Conservation (phyloP, 2,888 invertebrate species). For the Epinotia brunnichana region DNA sequence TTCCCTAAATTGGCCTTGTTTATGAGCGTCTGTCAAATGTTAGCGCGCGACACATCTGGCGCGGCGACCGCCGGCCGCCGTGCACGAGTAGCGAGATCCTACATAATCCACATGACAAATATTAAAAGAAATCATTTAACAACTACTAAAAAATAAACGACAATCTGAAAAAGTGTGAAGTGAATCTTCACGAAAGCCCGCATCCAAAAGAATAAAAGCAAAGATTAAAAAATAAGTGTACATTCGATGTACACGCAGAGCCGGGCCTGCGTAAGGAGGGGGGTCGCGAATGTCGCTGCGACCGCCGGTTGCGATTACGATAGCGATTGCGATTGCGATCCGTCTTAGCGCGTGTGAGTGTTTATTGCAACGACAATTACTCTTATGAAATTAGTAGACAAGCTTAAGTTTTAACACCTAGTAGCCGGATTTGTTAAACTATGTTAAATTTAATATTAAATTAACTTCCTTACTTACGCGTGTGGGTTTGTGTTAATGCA, state of each 20-base stretch:
- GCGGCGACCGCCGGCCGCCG: constrained; percentile 30
- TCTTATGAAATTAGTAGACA: constrained; percentile 52
- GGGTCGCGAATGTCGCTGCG: constrained; percentile 58
- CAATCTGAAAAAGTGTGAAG: constrained; percentile 58
- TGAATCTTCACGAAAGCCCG: constrained; percentile 74
- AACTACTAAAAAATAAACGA: constrained; percentile 56
- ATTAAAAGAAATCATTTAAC: constrained; percentile 78
- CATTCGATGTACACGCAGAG: constrained; percentile 59
- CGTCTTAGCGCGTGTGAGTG: not conserved
- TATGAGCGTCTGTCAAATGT: constrained; percentile 79
- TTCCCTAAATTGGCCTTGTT: constrained; percentile 82
- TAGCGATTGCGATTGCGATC: not conserved
- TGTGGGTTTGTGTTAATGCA: constrained; percentile 82
- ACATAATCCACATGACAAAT: constrained; percentile 55
- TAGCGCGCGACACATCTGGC: constrained; percentile 49
- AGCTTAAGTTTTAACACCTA: constrained; percentile 56
- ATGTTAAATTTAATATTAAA: constrained; percentile 55
- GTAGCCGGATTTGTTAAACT: constrained; percentile 55
- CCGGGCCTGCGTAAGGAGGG: constrained; percentile 59
- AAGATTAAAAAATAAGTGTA: constrained; percentile 65
- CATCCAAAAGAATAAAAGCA: constrained; percentile 79
- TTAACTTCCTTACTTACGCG: constrained; percentile 70
- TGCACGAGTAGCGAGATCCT: constrained; percentile 54
- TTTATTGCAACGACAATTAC: constrained; percentile 11
- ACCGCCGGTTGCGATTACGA: not conserved